Base-by-base conservation (phyloP, 1,140 invertebrate genomes). In the Leguminivora glycinivorella region DNA sequence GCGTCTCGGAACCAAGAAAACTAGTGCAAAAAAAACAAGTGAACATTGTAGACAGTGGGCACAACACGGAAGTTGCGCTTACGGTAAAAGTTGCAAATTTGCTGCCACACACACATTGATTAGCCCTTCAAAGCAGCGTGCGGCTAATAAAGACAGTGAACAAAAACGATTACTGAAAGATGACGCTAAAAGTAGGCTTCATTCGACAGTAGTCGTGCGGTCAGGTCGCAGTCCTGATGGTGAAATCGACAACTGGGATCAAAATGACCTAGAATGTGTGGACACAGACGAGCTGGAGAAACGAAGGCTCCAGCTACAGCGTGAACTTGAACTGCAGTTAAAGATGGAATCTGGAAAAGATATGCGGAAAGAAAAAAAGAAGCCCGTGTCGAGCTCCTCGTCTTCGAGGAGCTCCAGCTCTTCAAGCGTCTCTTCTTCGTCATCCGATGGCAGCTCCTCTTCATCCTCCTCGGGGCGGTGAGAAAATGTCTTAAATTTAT, bases 261-360 rank as follows among this genome's bases (percentile, higher is more conserved):
- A 95, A 89, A 95, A 94, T 76, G 94, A 95, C 88, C 89, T 96
- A 80, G 96, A 96, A 83, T 96, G 96, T 92, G 96, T 96, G 73
- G 96, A 97, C 91, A 95, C 96, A 72, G 95, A 96, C 82, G 95
- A 95, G 52, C 90, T 97, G 76, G 96, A 96, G 85, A 94, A 95
- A 88, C 93, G 95, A 72, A 92, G 96, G 74, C 94, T 95, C 80
- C 93, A 96, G 78, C 92, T 97, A 75, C 95, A 96, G 83, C 92
- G 95, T 80, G 95, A 96, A 91, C 92, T 97, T 83, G 95, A 96
- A 79, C 91, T 96, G 83, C 95, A 96, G 88, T 93, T 94, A 93
- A 94, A 93, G 91, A 94, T 93, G 93, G 94, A 94, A 73, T 92
- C 89, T 72, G 89, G 83, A 74, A 93, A 93, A 82, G 88, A 92